Evolutionary conservation across 1,140 invertebrate species (phyloP).

Genomic region (Stegodyphus mimosarum): DNA sequence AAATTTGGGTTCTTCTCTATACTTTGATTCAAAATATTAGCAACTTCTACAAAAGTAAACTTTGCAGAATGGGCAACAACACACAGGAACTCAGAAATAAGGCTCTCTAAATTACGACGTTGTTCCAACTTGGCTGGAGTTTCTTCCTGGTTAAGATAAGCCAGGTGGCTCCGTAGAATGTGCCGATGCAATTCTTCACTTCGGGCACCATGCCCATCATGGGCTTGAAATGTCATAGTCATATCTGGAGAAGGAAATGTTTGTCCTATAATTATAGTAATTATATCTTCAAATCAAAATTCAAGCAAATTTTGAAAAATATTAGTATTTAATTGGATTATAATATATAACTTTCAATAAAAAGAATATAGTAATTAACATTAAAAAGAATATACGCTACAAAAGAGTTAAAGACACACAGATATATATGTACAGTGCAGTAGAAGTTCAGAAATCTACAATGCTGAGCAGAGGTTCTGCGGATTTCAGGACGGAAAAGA

Average conservation of each 20-base stretch:
- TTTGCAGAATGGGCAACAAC: slow-evolving; percentile 61
- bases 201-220: slow-evolving; percentile 50
- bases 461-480: too few relatives aligned
- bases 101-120: slow-evolving; percentile 59
- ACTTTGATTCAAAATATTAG: slow-evolving; percentile 5
- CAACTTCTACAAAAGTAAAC: slow-evolving; percentile 61
- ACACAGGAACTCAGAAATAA: slow-evolving; percentile 62
- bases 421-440: too few relatives aligned
- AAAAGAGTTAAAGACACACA: too few relatives aligned
- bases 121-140: slow-evolving; percentile 61
- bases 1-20: slow-evolving; percentile 65
- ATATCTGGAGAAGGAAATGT: slow-evolving; percentile 5
- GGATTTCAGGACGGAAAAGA: too few relatives aligned
- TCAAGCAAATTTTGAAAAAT: not conserved
- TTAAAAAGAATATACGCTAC: too few relatives aligned
- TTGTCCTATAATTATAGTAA: not conserved
- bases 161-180: slow-evolving; percentile 62
- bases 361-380: too few relatives aligned
- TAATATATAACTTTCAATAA: not conserved
- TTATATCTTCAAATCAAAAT: too few relatives aligned
- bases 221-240: slow-evolving; percentile 52
- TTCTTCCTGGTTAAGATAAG: slow-evolving; percentile 63
- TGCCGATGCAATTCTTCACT: slow-evolving; percentile 59
- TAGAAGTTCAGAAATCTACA: too few relatives aligned
- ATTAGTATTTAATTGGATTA: not conserved